Evolutionary conservation across 2,888 invertebrate genomes (phyloP).

Genomic region (Stenodera caucasica): DNA sequence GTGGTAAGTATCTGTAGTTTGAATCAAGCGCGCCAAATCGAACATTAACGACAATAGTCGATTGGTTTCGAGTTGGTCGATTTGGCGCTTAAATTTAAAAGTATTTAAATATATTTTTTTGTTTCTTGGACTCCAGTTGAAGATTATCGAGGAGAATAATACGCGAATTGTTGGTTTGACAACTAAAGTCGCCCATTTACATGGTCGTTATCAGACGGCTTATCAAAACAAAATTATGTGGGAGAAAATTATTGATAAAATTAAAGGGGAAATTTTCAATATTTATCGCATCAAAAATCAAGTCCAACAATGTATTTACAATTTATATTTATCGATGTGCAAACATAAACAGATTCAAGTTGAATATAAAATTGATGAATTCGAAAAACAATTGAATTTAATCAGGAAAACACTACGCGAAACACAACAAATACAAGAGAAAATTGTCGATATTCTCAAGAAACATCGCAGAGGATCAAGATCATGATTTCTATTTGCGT

Average conservation of each 20-base stretch:
- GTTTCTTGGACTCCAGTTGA: conserved; percentile 48
- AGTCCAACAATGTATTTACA: conserved; percentile 61
- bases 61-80: no score
- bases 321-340: conserved; percentile 64
- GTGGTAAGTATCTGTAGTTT: conserved; percentile 7
- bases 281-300: conserved; percentile 58
- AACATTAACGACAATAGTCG: no score
- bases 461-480: no score
- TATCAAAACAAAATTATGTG: conserved; percentile 62
- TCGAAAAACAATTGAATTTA: conserved; percentile 62
- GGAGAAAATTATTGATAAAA: conserved; percentile 62
- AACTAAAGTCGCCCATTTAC: conserved; percentile 61
- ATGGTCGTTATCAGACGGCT: conserved; percentile 62
- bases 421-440: neutral
- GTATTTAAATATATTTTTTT: no score
- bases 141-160: conserved; percentile 62
- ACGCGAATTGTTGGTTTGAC: conserved; percentile 64
- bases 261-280: conserved; percentile 60
- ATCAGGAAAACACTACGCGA: conserved; percentile 64
- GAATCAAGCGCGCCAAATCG: no score
- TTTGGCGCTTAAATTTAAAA: no score
- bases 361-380: conserved; percentile 54
- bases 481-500: no score
- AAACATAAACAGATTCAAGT: conserved; percentile 55
- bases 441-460: neutral